Evolutionary conservation across 2,888 invertebrate species (phyloP).

Genomic region (Coremacera marginata): DNA sequence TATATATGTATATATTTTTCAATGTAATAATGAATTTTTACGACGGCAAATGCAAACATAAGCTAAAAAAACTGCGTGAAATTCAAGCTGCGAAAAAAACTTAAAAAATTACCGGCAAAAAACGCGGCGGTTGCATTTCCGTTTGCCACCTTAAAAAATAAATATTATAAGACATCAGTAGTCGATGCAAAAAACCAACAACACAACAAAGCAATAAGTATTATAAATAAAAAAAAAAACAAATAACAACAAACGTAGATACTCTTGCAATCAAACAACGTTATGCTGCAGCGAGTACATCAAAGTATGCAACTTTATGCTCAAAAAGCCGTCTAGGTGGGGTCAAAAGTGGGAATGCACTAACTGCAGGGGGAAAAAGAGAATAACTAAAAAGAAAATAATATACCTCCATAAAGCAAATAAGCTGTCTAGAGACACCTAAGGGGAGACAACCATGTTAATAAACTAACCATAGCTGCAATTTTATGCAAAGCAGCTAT

Average conservation of each 20-base stretch:
- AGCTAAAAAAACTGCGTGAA: neutral
- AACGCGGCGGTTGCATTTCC: constrained; percentile 8
- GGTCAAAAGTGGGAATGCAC: neutral
- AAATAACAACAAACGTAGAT: neutral
- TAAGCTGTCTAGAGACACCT: too few relatives aligned
- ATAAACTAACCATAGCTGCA: too few relatives aligned
- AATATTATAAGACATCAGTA: neutral
- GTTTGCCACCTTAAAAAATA: constrained; percentile 1
- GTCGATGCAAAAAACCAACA: neutral
- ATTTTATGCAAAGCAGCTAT: too few relatives aligned
- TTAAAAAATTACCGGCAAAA: neutral
- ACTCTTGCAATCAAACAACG: neutral
- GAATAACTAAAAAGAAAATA: too few relatives aligned
- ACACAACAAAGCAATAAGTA: constrained; percentile 4
- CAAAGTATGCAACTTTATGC: neutral
- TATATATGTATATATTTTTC: neutral
- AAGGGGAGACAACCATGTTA: too few relatives aligned
- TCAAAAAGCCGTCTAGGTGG: neutral
- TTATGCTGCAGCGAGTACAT: neutral
- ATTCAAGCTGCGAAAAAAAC: neutral
- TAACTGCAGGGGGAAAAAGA: neutral
- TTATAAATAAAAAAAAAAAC: constrained; percentile 25
- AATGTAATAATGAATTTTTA: neutral
- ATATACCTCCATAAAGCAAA: too few relatives aligned
- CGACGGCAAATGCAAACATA: neutral